A percentile compares a stretch with the other conserved stretches of the same genome.
Conservation (phyloP, 2,888 invertebrate genomes). For the Lithosia quadra region DNA sequence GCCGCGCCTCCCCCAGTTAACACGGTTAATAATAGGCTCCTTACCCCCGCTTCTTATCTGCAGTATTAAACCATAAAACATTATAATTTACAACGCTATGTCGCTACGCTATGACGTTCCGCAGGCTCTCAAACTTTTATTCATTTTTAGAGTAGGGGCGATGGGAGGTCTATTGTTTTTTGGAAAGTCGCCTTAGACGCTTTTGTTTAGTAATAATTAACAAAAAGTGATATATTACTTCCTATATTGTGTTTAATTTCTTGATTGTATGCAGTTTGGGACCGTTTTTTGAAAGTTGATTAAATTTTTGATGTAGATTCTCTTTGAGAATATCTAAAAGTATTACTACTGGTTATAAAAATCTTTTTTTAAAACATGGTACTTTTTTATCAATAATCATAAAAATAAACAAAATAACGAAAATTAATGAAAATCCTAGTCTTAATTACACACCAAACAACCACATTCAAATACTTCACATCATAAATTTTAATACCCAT, state of each 20-base stretch:
- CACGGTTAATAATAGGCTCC: conserved; percentile 85
- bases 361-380: neutral
- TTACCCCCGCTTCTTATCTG: conserved; percentile 84
- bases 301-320: too few species aligned
- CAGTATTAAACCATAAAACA: conserved; percentile 87
- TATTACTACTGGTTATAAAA: neutral
- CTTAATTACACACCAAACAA: conserved; percentile 47
- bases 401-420: conserved; percentile 29
- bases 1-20: conserved; percentile 67
- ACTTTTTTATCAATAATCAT: conserved; percentile 25
- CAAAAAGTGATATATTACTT: neutral
- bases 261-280: neutral
- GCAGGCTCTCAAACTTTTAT: conserved; percentile 72
- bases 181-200: neutral
- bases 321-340: too few species aligned
- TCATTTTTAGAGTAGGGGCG: conserved; percentile 28
- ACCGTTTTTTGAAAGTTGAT: neutral
- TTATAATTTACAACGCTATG: conserved; percentile 84
- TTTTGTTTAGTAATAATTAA: neutral
- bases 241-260: neutral
- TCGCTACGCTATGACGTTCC: conserved; percentile 78
- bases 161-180: conserved; percentile 6
- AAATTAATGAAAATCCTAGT: conserved; percentile 36
- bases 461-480: conserved; percentile 53
- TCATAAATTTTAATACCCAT: conserved; percentile 49